Evolutionary conservation across 2,797 vertebrate species (phyloP).

Genomic region (Lacerta agilis): DNA sequence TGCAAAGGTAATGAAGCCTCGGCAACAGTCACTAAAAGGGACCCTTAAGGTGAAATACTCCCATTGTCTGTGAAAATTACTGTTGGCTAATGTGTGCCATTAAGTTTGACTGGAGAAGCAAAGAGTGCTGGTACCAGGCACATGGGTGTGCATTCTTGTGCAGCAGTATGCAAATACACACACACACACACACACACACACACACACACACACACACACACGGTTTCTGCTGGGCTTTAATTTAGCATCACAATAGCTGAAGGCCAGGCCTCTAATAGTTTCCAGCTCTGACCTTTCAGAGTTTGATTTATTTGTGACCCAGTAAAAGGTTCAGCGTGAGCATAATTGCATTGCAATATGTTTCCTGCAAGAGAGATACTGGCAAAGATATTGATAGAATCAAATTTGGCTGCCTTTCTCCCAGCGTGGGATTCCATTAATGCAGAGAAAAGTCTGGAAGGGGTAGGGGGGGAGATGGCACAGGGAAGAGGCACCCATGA

Average conservation of each 20-base stretch:
- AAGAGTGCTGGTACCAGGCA: neutral
- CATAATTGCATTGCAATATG: constrained; percentile 30
- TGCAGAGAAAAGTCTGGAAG: neutral
- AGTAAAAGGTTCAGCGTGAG: constrained; percentile 37
- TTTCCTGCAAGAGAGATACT: constrained; percentile 29
- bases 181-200: neutral
- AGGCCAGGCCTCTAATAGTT: constrained; percentile 24
- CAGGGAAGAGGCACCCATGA: too few relatives aligned
- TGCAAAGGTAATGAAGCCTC: neutral
- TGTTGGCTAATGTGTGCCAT: too few relatives aligned
- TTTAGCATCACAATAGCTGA: constrained; percentile 21
- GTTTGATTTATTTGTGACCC: constrained; percentile 46
- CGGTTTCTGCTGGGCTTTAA: neutral
- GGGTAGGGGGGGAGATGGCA: neutral
- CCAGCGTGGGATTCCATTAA: neutral
- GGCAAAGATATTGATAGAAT: constrained; percentile 33
- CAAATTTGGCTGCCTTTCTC: constrained; percentile 20
- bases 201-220: neutral
- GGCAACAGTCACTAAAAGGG: neutral
- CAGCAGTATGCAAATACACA: neutral
- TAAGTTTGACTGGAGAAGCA: too few relatives aligned
- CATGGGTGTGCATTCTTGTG: neutral
- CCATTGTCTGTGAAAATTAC: neutral
- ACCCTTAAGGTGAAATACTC: neutral
- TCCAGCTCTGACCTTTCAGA: constrained; percentile 37